Percentiles rank a stretch among this genome's conserved stretches.
Evolutionary conservation across 2,888 invertebrate genomes (phyloP).

Genomic region (Cosmia pyralina): DNA sequence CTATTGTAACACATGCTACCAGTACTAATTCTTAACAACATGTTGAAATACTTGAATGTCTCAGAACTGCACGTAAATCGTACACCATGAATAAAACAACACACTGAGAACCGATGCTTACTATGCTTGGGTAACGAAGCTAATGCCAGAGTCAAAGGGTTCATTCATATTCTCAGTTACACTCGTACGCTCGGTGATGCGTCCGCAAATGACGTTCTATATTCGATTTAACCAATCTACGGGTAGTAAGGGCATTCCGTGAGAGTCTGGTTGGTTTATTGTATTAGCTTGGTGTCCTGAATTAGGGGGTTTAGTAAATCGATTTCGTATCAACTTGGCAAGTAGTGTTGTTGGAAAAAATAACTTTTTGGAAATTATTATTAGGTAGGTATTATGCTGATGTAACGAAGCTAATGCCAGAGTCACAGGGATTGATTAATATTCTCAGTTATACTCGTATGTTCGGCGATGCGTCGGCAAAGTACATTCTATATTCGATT

Average conservation of each 20-base stretch:
- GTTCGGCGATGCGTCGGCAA: constrained; percentile 52
- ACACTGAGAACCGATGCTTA: constrained; percentile 39
- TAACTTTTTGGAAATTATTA: no score
- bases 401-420: constrained; percentile 58
- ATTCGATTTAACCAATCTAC: constrained; percentile 28
- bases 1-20: background rate
- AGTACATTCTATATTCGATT: constrained; percentile 61
- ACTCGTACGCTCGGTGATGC: constrained; percentile 19
- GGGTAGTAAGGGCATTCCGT: background rate
- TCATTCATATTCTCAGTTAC: constrained; percentile 55
- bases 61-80: constrained; percentile 16
- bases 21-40: constrained; percentile 1
- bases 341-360: no score
- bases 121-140: constrained; percentile 55
- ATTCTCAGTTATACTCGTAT: constrained; percentile 36
- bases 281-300: background rate
- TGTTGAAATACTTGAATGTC: constrained; percentile 7
- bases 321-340: no score
- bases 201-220: constrained; percentile 65
- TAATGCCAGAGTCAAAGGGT: constrained; percentile 60
- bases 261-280: background rate
- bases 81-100: constrained; percentile 49
- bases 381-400: constrained; percentile 26
- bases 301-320: background rate
- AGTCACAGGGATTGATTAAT: constrained; percentile 62